Conservation (phyloP, 2,113 vertebrate genomes). For the Cyprinodon variegatus region DNA sequence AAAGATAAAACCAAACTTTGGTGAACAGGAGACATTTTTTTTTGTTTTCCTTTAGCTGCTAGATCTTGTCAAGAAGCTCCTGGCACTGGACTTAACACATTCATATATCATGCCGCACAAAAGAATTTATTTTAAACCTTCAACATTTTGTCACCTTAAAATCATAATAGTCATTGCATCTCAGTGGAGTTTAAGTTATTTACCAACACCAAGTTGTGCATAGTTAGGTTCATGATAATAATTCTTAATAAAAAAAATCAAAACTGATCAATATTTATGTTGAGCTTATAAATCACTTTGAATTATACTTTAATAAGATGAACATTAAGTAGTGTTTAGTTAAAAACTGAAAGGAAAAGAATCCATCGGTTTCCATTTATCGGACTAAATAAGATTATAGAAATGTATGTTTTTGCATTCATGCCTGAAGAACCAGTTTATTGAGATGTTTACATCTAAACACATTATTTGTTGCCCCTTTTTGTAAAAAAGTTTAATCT, state of each 20-base stretch:
- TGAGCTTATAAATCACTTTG: no score
- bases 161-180: neutral
- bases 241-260: no score
- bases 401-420: neutral
- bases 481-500: neutral
- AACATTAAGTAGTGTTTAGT: neutral
- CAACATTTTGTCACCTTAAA: neutral
- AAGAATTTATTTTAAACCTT: neutral
- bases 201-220: no score
- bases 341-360: neutral
- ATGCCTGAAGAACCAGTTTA: neutral
- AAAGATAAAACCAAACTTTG: constrained; percentile 17
- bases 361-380: neutral
- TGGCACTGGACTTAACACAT: constrained; percentile 27
- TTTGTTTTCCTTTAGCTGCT: constrained; percentile 20
- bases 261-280: no score
- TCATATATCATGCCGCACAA: neutral
- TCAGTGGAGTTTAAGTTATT: neutral
- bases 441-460: neutral
- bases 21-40: constrained; percentile 21
- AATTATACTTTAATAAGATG: neutral
- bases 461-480: neutral
- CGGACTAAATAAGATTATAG: neutral
- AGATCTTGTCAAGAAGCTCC: constrained; percentile 36
- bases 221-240: no score